phyloP scores from a whole-genome alignment of 1,140 invertebrate species.

The Mya arenaria region DNA sequence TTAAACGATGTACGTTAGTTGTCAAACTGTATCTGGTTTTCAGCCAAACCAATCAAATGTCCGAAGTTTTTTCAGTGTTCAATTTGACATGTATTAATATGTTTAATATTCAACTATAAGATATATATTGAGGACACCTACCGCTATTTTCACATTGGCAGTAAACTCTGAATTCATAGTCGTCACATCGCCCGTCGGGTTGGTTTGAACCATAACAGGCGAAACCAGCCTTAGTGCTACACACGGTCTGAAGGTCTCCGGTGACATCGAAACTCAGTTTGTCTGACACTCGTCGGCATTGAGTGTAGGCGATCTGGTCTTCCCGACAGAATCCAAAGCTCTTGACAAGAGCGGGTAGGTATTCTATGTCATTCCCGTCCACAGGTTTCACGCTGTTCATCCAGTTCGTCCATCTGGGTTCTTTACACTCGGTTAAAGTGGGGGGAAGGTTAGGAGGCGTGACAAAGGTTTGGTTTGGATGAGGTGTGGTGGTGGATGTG shows the following conservation, averaged over 20 bases:
- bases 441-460: not conserved
- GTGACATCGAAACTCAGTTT: slow-evolving; percentile 28
- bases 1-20: too few species aligned
- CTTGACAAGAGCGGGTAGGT: slow-evolving; percentile 62
- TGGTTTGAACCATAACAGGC: slow-evolving; percentile 54
- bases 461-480: not conserved
- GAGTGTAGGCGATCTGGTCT: slow-evolving; percentile 40
- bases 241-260: slow-evolving; percentile 44
- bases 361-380: slow-evolving; percentile 61
- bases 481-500: not conserved
- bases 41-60: too few species aligned
- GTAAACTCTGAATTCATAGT: slow-evolving; percentile 65
- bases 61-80: too few species aligned
- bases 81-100: too few species aligned
- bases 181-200: slow-evolving; percentile 39
- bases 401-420: slow-evolving; percentile 89
- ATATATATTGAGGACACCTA: too few species aligned
- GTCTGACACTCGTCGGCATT: slow-evolving; percentile 49
- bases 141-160: slow-evolving; percentile 49
- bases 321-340: slow-evolving; percentile 49
- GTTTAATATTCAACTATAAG: too few species aligned
- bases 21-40: too few species aligned
- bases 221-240: slow-evolving; percentile 57
- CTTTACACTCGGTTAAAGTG: slow-evolving; percentile 80
- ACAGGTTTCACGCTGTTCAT: slow-evolving; percentile 83